Base-by-base conservation (phyloP, 1,140 invertebrate genomes). In the Triops longicaudatus region DNA sequence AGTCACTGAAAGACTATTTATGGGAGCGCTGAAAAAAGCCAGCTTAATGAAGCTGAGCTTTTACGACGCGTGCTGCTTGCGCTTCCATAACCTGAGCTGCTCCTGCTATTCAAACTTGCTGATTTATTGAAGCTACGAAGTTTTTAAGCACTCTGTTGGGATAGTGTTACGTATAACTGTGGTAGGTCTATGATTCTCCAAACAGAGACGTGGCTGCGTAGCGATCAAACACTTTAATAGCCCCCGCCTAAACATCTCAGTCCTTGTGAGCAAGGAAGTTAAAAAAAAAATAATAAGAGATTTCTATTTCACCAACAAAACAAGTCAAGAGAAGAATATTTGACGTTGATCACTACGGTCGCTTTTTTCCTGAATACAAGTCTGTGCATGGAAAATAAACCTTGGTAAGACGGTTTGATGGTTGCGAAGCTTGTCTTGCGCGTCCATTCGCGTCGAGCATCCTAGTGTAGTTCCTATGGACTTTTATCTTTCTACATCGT, bases 51-150 rank as follows among this genome's bases (percentile, higher is more conserved):
- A 63, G 50, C 50, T 63, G 10, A 63, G 50, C 50, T 63, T 63
- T 63, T 63, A 63, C 50, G 50, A 63, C 50, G 50, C 50, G 50
- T 63, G 50, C 50, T 63, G 50, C 50, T 63, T 63, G 50, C 50
- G 50, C 50, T 63, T 63, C 22, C 6, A 10, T 37, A 63, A 63
- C 50, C 50, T 17, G 50, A 63, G 50, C 50, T 63, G 50, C 31
- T 37, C 31, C 31, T 37, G 50, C 50, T 63, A 63, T 63, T 63
- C 50, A 63, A 63, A 63, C 50, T 63, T 63, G 50, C n/a, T 63
- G 44, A 63, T 63, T 63, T 63, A 63, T 22, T 22, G 14, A 63
- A 63, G 50, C 50, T 63, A n/a, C 50, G 31, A 63, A 7, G 14
- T 22, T 17, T 63, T n/a, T n/a, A 63, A 63, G 14, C 50, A 17